Conservation (phyloP, 1,140 invertebrate genomes). For the Rhynchophorus ferrugineus region DNA sequence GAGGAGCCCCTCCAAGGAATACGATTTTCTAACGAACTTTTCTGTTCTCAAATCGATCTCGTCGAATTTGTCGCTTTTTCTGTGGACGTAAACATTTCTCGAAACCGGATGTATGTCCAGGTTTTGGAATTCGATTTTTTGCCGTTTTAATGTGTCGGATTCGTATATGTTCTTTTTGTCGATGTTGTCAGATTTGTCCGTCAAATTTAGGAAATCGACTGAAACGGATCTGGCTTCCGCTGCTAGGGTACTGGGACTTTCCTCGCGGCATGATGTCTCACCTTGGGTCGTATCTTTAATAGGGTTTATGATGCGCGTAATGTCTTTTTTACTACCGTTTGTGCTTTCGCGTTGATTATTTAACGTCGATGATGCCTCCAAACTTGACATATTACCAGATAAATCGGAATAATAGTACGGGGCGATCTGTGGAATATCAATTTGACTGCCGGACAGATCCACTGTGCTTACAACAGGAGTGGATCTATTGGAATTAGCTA, state of each 20-base stretch:
- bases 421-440: constrained; percentile 8
- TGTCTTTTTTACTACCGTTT: constrained; percentile 60
- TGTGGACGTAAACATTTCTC: constrained; percentile 46
- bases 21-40: constrained; percentile 39
- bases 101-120: constrained; percentile 41
- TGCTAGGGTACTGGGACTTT: constrained; percentile 46
- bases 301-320: constrained; percentile 71
- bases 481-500: constrained; percentile 28
- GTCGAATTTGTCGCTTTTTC: constrained; percentile 41
- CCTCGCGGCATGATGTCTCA: constrained; percentile 19
- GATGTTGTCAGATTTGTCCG: constrained; percentile 60
- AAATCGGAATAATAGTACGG: constrained; percentile 76
- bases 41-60: constrained; percentile 14
- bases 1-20: constrained; percentile 57
- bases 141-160: constrained; percentile 53
- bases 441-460: constrained; percentile 5
- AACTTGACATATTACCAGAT: constrained; percentile 37
- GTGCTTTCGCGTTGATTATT: constrained; percentile 59
- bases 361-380: constrained; percentile 31
- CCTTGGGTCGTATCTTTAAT: constrained; percentile 46
- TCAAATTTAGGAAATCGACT: constrained; percentile 56
- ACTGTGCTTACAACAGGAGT: constrained; percentile 23
- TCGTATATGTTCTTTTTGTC: constrained; percentile 72
- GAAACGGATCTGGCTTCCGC: constrained; percentile 57
- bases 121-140: constrained; percentile 46